Conservation (phyloP, 2,797 vertebrate species). For the Luscinia megarhynchos region DNA sequence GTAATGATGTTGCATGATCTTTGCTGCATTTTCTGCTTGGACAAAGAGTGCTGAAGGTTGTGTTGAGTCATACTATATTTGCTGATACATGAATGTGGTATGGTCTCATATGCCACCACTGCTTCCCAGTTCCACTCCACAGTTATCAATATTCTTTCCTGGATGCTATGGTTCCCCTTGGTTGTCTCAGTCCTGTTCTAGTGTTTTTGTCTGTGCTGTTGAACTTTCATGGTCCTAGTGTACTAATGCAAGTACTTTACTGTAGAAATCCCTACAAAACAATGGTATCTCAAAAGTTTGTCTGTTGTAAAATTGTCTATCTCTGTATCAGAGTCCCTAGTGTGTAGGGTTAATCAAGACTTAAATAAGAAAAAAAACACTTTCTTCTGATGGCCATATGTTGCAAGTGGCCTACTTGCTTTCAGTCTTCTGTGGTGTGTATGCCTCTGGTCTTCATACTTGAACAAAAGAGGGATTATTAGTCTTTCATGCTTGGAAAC, state of each 20-base stretch:
- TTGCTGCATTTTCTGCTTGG: background rate
- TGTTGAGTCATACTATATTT: background rate
- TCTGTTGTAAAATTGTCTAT: background rate
- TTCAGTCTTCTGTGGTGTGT: background rate
- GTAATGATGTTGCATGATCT: background rate
- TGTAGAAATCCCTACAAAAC: background rate
- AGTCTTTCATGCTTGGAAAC: background rate
- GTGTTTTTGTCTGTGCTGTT: background rate
- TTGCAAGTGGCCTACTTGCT: background rate
- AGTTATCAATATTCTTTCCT: background rate
- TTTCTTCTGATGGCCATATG: background rate
- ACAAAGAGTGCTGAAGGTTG: background rate
- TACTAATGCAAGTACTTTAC: background rate
- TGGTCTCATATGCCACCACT: background rate
- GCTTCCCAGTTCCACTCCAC: background rate
- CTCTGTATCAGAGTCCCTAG: background rate
- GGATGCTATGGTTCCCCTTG: background rate
- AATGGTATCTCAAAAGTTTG: background rate
- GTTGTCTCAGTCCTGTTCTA: background rate
- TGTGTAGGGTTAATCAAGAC: background rate
- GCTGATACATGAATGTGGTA: background rate
- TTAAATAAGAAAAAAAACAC: background rate
- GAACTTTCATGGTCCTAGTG: background rate
- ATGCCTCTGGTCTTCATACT: background rate
- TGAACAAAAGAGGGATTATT: background rate